A percentile compares a stretch with the other conserved stretches of the same genome.
Conservation (phyloP, 2,797 vertebrate genomes). For the Alosa sapidissima region DNA sequence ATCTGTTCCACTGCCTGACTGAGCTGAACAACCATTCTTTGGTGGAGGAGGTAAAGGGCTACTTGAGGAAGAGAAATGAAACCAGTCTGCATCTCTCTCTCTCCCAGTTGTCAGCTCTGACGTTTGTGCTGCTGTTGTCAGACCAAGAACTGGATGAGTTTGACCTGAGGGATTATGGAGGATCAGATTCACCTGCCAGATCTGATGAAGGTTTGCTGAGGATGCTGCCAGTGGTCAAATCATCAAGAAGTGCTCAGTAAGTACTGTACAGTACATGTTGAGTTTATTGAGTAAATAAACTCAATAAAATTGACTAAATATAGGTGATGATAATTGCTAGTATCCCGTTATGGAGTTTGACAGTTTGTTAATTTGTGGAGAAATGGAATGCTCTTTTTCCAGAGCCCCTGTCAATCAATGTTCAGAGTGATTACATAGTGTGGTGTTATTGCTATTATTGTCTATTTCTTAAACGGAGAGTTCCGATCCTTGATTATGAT, state of each 20-base stretch:
- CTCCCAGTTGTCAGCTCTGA: background rate
- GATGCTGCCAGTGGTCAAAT: background rate
- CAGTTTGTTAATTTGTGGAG: no score
- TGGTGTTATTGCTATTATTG: no score
- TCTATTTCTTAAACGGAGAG: no score
- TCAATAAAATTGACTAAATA: no score
- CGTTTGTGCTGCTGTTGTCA: background rate
- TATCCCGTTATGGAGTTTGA: background rate
- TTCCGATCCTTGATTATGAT: no score
- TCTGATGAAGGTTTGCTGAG: slow-evolving; percentile 5
- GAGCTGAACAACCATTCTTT: background rate
- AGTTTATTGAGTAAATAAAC: background rate
- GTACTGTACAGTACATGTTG: background rate
- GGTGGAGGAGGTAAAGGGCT: background rate
- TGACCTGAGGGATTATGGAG: background rate
- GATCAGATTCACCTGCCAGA: background rate
- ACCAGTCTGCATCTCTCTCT: background rate
- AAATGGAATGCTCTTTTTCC: no score
- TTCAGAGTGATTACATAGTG: no score
- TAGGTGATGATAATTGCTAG: background rate
- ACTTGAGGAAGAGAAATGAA: background rate
- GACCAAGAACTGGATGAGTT: background rate
- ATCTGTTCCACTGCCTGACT: background rate
- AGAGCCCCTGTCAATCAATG: no score
- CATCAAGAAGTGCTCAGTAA: background rate